Percentiles rank a stretch among this genome's conserved stretches.
These are phyloP conservation scores for Dicrostonyx torquatus DNA, from an alignment of 2,797 vertebrate genomes.

Conservation along the genomic window DNA sequence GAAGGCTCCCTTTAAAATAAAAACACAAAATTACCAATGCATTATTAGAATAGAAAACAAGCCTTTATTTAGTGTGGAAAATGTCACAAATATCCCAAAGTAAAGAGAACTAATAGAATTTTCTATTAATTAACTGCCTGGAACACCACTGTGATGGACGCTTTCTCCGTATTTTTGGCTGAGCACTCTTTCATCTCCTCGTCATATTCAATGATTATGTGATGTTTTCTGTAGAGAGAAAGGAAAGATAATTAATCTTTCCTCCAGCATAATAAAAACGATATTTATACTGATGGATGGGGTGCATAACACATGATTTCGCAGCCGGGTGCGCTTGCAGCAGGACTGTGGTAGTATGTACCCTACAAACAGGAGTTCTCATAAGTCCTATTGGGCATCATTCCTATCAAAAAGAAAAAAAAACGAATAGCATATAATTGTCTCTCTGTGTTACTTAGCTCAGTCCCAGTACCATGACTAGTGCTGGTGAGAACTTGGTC, in stretches of 20 bases:
- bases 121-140: constrained; percentile 31
- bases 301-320: constrained; percentile 7
- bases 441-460: neutral
- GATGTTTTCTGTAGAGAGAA: constrained; percentile 40
- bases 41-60: neutral
- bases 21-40: constrained; percentile 13
- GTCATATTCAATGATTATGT: neutral
- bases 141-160: neutral
- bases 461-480: neutral
- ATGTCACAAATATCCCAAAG: constrained; percentile 12
- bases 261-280: neutral
- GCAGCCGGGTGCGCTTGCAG: neutral
- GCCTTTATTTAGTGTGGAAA: constrained; percentile 26
- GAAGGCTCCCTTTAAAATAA: neutral
- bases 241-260: constrained; percentile 55
- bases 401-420: neutral
- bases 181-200: constrained; percentile 6
- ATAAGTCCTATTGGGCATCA: neutral
- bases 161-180: neutral
- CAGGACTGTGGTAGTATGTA: neutral
- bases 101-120: neutral
- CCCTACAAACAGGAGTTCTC: neutral
- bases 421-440: no score
- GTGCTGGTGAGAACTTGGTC: neutral
- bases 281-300: constrained; percentile 37